These are phyloP conservation scores for Enteromius trimaculatus DNA, from an alignment of 2,797 vertebrate genomes.

Conservation along the genomic window DNA sequence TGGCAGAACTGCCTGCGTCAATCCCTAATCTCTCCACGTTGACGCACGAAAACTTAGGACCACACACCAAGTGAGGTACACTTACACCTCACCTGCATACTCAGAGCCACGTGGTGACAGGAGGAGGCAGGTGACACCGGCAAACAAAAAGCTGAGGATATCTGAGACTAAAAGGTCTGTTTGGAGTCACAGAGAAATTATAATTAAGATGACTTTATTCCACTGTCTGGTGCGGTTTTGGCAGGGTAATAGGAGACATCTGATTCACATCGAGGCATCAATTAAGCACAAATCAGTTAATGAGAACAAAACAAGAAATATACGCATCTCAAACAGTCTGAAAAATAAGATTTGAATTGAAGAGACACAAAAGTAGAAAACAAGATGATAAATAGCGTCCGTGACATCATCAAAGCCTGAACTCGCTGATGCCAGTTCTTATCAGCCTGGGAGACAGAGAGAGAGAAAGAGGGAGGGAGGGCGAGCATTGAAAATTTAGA, in stretches of 20 bases:
- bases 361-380: slow-evolving; percentile 8
- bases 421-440: slow-evolving; percentile 44
- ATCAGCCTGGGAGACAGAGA: slow-evolving; percentile 44
- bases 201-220: slow-evolving; percentile 4
- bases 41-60: slow-evolving; percentile 50
- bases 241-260: slow-evolving; percentile 14
- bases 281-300: slow-evolving; percentile 19
- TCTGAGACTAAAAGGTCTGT: not conserved
- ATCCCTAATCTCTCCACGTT: slow-evolving; percentile 51
- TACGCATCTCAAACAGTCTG: not conserved
- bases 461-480: not conserved
- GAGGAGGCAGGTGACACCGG: slow-evolving; percentile 7
- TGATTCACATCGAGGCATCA: slow-evolving; percentile 20
- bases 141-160: not conserved
- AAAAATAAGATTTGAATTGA: not conserved
- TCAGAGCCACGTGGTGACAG: slow-evolving; percentile 26
- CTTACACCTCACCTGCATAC: slow-evolving; percentile 54
- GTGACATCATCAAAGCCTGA: slow-evolving; percentile 46
- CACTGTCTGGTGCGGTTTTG: slow-evolving; percentile 19
- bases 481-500: slow-evolving; percentile 43
- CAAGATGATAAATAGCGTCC: slow-evolving; percentile 42
- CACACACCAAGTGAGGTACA: slow-evolving; percentile 51
- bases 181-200: slow-evolving; percentile 13
- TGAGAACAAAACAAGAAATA: not conserved
- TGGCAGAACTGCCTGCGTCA: slow-evolving; percentile 51